Evolutionary conservation across 1,140 invertebrate genomes (phyloP).

Genomic region (Sitodiplosis mosellana): DNA sequence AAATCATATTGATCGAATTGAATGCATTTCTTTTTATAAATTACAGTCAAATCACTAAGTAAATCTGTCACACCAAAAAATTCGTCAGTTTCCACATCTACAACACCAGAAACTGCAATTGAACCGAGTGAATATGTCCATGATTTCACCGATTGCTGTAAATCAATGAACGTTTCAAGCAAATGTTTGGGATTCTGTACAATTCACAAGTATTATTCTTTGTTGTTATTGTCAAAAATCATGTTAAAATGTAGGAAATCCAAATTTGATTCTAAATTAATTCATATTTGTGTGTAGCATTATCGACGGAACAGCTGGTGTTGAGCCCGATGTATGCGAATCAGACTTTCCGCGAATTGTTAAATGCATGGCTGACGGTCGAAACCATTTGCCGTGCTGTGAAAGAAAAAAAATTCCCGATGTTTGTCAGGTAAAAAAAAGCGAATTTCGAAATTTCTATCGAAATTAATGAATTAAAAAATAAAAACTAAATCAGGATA

Average conservation of each 20-base stretch:
- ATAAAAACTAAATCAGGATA: conserved; percentile 36
- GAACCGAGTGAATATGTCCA: conserved; percentile 27
- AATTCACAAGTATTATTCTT: too few species aligned
- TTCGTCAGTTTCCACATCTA: conserved; percentile 21
- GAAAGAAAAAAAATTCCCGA: conserved; percentile 58
- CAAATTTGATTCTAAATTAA: too few species aligned
- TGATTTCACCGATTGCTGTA: conserved; percentile 61
- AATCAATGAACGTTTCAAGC: conserved; percentile 40
- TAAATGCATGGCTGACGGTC: conserved; percentile 51
- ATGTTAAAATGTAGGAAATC: too few species aligned
- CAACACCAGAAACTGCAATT: conserved; percentile 12
- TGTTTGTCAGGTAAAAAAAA: conserved; percentile 38
- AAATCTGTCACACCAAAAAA: conserved; percentile 26
- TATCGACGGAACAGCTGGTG: conserved; percentile 53
- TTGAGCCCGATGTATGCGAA: conserved; percentile 60
- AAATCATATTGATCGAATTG: neutral
- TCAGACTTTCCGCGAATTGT: conserved; percentile 57
- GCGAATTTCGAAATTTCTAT: neutral
- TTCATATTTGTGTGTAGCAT: too few species aligned
- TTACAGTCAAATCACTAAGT: conserved; percentile 10
- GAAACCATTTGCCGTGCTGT: conserved; percentile 70
- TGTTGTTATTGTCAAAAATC: too few species aligned
- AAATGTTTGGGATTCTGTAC: conserved; percentile 61
- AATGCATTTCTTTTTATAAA: neutral
- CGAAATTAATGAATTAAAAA: neutral